Conservation (phyloP, 1,140 invertebrate genomes). For the Lordiphosa clarofinis region DNA sequence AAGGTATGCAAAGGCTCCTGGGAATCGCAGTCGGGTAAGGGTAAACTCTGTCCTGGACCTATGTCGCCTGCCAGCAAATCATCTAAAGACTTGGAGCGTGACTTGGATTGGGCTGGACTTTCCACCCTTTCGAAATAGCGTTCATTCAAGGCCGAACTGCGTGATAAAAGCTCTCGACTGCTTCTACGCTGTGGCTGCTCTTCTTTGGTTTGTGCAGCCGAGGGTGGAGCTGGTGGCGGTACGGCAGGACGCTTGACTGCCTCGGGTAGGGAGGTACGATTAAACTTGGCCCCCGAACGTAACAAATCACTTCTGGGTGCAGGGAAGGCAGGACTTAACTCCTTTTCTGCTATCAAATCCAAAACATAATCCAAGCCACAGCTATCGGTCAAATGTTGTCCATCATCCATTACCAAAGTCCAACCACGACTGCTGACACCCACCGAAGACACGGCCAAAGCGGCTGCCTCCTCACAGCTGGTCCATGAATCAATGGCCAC, state of each 20-base stretch:
- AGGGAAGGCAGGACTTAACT: constrained; percentile 94
- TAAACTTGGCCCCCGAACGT: constrained; percentile 76
- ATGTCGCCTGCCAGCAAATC: constrained; percentile 85
- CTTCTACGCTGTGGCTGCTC: constrained; percentile 83
- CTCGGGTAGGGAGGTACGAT: constrained; percentile 65
- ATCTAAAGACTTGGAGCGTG: constrained; percentile 89
- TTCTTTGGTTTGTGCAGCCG: too few species aligned
- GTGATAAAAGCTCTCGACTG: constrained; percentile 88
- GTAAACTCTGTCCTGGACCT: constrained; percentile 32
- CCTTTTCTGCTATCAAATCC: constrained; percentile 94
- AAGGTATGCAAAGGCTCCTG: constrained; percentile 82
- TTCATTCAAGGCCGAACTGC: constrained; percentile 92
- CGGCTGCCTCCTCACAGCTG: constrained; percentile 91
- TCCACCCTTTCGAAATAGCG: constrained; percentile 85
- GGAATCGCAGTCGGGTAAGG: constrained; percentile 71
- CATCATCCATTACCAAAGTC: constrained; percentile 90
- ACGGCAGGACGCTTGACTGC: constrained; percentile 73
- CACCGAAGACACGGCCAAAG: constrained; percentile 85
- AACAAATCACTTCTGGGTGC: constrained; percentile 81
- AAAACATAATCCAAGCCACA: constrained; percentile 93
- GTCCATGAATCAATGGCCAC: constrained; percentile 96
- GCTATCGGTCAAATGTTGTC: constrained; percentile 83
- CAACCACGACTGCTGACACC: constrained; percentile 87
- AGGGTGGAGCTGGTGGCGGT: constrained; percentile 76
- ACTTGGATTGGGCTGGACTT: constrained; percentile 82